phyloP scores from a whole-genome alignment of 2,113 vertebrate genomes.

The Gasterosteus aculeatus region DNA sequence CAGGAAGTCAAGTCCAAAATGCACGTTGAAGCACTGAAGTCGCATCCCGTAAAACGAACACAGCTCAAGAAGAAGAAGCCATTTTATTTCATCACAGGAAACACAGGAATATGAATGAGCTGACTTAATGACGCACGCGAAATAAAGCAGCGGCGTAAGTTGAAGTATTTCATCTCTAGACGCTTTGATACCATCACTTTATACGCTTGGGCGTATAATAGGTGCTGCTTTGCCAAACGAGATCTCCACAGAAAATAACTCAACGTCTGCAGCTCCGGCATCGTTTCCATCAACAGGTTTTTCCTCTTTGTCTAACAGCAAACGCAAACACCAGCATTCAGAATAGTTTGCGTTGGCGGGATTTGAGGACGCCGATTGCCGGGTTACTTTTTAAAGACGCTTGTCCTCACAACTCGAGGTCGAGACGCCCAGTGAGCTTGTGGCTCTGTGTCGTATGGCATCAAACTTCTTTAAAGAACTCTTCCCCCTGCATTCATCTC shows the following conservation, averaged over 20 bases:
- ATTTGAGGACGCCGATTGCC: neutral
- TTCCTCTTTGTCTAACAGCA: neutral
- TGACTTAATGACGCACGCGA: neutral
- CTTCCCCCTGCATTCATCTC: constrained; percentile 14
- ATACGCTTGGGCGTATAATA: too few relatives aligned
- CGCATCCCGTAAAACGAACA: too few relatives aligned
- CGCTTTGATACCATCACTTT: neutral
- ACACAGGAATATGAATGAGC: neutral
- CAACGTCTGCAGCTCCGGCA: neutral
- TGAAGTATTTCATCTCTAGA: neutral
- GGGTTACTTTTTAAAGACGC: too few relatives aligned
- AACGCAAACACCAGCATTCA: constrained; percentile 5
- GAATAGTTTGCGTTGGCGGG: constrained; percentile 11
- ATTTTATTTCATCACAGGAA: neutral
- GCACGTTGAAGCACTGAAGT: too few relatives aligned
- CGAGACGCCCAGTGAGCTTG: constrained; percentile 6
- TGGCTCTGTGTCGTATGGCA: constrained; percentile 29
- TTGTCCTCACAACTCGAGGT: too few relatives aligned
- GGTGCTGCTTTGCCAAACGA: neutral
- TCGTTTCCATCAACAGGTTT: too few relatives aligned
- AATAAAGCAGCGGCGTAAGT: neutral
- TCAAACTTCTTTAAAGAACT: constrained; percentile 27
- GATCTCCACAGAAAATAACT: neutral
- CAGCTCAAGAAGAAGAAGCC: neutral
- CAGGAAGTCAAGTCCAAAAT: neutral